phyloP scores from a whole-genome alignment of 2,113 vertebrate species.

The Nothoprocta perdicaria region DNA sequence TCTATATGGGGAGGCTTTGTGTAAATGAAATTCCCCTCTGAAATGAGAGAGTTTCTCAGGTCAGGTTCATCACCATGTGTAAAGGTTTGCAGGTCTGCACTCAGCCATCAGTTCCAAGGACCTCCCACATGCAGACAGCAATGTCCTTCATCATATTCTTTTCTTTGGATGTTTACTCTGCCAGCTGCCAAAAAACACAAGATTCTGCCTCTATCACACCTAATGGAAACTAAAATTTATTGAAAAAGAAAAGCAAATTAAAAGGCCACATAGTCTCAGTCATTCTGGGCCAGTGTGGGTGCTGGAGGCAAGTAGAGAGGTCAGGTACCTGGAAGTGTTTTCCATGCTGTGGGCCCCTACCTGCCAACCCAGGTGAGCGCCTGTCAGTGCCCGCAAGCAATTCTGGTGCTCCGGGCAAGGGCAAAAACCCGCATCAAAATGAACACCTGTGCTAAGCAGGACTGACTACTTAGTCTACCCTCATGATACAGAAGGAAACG shows the following conservation, averaged over 20 bases:
- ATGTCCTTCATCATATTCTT: background rate
- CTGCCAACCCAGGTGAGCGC: background rate
- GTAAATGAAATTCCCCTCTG: background rate
- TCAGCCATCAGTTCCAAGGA: background rate
- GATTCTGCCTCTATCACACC: background rate
- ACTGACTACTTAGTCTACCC: background rate
- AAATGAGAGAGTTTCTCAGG: background rate
- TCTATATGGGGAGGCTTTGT: background rate
- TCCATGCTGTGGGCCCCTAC: background rate
- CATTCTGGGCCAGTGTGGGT: background rate
- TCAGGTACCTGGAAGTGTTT: background rate
- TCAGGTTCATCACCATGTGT: background rate
- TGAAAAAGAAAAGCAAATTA: background rate
- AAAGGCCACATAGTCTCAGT: background rate
- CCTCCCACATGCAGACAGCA: background rate
- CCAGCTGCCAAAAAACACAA: background rate
- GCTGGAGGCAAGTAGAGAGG: rapidly evolving
- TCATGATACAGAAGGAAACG: background rate
- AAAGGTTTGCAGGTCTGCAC: background rate
- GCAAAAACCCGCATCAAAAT: background rate
- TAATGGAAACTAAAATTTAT: background rate
- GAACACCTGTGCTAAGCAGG: background rate
- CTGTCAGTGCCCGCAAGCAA: background rate
- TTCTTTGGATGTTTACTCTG: background rate
- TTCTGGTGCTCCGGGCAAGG: background rate